Conservation (phyloP, 2,113 vertebrate genomes). For the Otus sunia region DNA sequence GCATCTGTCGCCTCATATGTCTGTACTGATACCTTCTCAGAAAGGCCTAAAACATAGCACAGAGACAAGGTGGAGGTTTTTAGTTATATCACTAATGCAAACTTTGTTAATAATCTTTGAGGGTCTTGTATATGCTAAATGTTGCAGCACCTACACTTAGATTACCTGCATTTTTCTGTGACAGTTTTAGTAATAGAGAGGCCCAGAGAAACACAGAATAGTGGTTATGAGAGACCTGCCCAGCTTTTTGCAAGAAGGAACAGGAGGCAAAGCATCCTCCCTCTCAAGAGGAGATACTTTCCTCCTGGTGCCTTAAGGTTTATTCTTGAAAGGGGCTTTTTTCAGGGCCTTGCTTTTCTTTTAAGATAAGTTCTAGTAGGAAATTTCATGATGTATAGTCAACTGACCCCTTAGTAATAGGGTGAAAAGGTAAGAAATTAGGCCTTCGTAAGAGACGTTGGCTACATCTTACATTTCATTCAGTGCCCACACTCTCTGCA, state of each 20-base stretch:
- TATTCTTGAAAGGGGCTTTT: not conserved
- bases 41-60: not conserved
- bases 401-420: not conserved
- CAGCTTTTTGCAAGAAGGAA: not conserved
- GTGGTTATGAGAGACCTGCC: not conserved
- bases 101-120: not conserved
- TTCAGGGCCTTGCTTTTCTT: not conserved
- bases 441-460: accelerated
- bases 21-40: not conserved
- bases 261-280: not conserved
- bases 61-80: not conserved
- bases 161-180: not conserved
- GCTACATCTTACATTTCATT: not conserved
- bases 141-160: not conserved
- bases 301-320: not conserved
- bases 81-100: not conserved
- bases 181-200: not conserved
- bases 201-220: not conserved
- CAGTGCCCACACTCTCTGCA: not conserved
- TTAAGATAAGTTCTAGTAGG: not conserved
- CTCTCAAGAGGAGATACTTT: not conserved
- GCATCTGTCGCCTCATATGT: accelerated
- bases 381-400: not conserved
- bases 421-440: not conserved
- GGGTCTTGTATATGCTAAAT: not conserved